These are phyloP conservation scores for Ophion slaviceki DNA, from an alignment of 2,888 invertebrate genomes.

Conservation along the genomic window DNA sequence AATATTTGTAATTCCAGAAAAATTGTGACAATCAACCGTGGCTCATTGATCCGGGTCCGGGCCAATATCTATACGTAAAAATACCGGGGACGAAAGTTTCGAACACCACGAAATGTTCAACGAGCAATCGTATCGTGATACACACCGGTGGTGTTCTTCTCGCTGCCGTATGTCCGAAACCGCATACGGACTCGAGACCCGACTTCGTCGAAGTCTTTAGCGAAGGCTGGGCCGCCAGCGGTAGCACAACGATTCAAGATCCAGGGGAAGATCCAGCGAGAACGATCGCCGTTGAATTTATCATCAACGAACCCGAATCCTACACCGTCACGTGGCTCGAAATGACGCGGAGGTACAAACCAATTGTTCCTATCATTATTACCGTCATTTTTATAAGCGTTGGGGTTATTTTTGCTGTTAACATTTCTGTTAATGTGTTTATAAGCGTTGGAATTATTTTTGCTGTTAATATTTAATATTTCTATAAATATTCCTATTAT, in stretches of 20 bases:
- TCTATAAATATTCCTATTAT: too few relatives aligned
- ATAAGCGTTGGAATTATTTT: too few relatives aligned
- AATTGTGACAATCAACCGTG: conserved; percentile 92
- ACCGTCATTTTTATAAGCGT: too few relatives aligned
- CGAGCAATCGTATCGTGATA: conserved; percentile 91
- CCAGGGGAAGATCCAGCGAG: conserved; percentile 88
- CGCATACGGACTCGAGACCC: conserved; percentile 85
- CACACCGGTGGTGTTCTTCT: conserved; percentile 89
- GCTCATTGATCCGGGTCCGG: conserved; percentile 91
- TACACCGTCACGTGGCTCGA: conserved; percentile 94
- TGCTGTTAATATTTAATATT: too few relatives aligned
- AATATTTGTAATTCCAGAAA: conserved; percentile 85
- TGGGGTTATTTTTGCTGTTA: too few relatives aligned
- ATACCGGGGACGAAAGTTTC: conserved; percentile 87
- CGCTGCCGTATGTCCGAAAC: conserved; percentile 87
- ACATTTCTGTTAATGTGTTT: too few relatives aligned
- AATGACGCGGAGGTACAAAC: conserved; percentile 87
- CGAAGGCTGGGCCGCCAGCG: conserved; percentile 89
- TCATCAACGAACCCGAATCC: conserved; percentile 90
- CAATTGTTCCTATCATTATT: background rate
- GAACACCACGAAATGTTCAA: conserved; percentile 88
- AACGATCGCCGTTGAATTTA: conserved; percentile 91
- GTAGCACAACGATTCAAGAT: conserved; percentile 79
- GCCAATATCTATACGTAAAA: conserved; percentile 92
- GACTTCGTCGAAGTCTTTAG: conserved; percentile 93